Evolutionary conservation across 2,113 vertebrate genomes (phyloP).

Genomic region (Pitta sordida): DNA sequence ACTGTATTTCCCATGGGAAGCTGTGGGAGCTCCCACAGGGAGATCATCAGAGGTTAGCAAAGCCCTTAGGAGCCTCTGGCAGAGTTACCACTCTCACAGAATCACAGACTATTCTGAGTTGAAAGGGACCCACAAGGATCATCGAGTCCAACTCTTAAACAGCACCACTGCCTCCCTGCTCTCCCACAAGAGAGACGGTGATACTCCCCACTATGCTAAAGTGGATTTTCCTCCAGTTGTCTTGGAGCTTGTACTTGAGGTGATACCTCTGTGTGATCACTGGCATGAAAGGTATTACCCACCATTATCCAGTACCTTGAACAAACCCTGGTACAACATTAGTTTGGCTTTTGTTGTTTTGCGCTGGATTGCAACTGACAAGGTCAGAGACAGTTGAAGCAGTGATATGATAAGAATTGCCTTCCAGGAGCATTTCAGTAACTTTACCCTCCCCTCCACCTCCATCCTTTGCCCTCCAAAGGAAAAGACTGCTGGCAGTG

Average conservation of each 20-base stretch:
- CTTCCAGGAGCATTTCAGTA: not conserved
- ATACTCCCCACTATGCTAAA: too few species aligned
- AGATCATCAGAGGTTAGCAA: not conserved
- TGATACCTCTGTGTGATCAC: not conserved
- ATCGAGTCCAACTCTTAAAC: too few species aligned
- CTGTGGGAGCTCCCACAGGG: not conserved
- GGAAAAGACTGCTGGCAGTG: not conserved
- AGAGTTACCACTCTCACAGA: not conserved
- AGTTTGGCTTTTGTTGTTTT: not conserved
- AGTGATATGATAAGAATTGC: not conserved
- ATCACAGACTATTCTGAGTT: too few species aligned
- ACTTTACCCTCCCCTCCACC: not conserved
- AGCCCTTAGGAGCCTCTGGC: not conserved
- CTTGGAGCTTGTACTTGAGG: not conserved
- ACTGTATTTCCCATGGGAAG: not conserved
- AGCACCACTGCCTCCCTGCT: too few species aligned
- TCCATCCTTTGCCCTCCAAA: not conserved
- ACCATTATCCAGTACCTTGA: not conserved
- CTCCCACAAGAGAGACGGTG: too few species aligned
- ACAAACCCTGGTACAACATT: accelerated
- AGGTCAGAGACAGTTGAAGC: not conserved
- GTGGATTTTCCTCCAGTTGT: not conserved
- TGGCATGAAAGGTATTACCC: not conserved
- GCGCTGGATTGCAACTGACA: not conserved
- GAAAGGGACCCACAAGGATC: too few species aligned